A percentile compares a stretch with the other conserved stretches of the same genome.
phyloP scores from a whole-genome alignment of 2,797 vertebrate genomes.

The Chanos chanos region DNA sequence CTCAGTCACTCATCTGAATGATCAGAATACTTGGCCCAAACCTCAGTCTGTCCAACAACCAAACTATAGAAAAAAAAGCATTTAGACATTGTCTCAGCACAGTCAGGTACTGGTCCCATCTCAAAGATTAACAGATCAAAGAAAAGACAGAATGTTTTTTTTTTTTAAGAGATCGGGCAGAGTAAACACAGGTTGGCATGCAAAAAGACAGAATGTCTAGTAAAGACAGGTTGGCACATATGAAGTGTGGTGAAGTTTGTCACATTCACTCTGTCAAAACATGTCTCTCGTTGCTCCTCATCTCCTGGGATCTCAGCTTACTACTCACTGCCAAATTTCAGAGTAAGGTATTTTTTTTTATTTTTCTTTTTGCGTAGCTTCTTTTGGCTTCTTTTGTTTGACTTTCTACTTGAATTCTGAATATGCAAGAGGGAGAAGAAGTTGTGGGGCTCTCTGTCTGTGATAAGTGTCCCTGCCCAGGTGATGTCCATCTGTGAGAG shows the following conservation, averaged over 20 bases:
- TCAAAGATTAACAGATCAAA: constrained; percentile 41
- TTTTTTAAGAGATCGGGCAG: no score
- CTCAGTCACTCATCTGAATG: no score
- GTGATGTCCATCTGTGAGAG: constrained; percentile 18
- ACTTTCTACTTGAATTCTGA: constrained; percentile 75
- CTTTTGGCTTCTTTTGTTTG: constrained; percentile 39
- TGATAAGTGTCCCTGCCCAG: constrained; percentile 18
- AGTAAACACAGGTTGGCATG: no score
- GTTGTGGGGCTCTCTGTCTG: constrained; percentile 29
- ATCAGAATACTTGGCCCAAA: constrained; percentile 31
- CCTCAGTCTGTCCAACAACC: background rate
- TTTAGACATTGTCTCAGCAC: no score
- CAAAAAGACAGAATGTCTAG: no score
- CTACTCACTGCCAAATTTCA: constrained; percentile 60
- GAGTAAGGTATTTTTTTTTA: constrained; percentile 38
- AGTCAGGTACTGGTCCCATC: background rate
- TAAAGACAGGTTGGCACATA: no score
- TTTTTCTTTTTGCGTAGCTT: constrained; percentile 28
- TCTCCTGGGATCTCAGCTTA: constrained; percentile 40
- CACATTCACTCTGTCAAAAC: constrained; percentile 51
- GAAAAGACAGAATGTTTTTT: constrained; percentile 42
- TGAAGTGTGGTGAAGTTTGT: no score
- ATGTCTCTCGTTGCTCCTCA: constrained; percentile 24
- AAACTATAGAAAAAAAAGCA: constrained; percentile 1
- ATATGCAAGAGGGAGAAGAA: constrained; percentile 67